These are phyloP conservation scores for Eumaeus atala DNA, from an alignment of 1,140 invertebrate species.

Conservation along the genomic window DNA sequence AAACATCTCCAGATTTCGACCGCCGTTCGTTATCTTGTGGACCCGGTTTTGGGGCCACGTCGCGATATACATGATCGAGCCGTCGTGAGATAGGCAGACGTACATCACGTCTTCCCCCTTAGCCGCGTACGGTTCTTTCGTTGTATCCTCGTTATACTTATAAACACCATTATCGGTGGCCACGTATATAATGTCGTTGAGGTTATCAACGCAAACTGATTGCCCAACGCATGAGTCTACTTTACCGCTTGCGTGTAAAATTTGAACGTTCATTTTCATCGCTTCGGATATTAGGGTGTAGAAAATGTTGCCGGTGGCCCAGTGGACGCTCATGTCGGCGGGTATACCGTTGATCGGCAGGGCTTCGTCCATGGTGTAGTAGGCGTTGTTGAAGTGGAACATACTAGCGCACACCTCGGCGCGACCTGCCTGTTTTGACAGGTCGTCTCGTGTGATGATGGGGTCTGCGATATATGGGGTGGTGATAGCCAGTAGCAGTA, in stretches of 20 bases:
- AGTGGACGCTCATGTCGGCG: conserved; percentile 59
- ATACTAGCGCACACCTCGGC: conserved; percentile 40
- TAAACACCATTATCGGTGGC: conserved; percentile 65
- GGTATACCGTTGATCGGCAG: conserved; percentile 49
- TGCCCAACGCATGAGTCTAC: conserved; percentile 48
- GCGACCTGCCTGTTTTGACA: conserved; percentile 29
- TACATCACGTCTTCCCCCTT: conserved; percentile 64
- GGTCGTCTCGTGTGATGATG: conserved; percentile 41
- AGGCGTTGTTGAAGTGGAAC: conserved; percentile 50
- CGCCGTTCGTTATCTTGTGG: conserved; percentile 49
- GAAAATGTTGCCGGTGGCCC: conserved; percentile 55
- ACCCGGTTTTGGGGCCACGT: conserved; percentile 65
- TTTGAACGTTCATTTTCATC: conserved; percentile 60
- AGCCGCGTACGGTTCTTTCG: conserved; percentile 46
- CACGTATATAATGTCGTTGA: conserved; percentile 61
- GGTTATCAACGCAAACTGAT: conserved; percentile 57
- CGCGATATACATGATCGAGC: conserved; percentile 50
- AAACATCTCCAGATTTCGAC: conserved; percentile 48
- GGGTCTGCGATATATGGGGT: conserved; percentile 29
- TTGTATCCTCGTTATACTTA: conserved; percentile 59
- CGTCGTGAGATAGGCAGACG: conserved; percentile 45
- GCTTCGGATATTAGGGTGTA: conserved; percentile 59
- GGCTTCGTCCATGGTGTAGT: conserved; percentile 39
- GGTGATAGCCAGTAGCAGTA: conserved; percentile 26
- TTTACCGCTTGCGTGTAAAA: conserved; percentile 44